Evolutionary conservation across 2,888 invertebrate species (phyloP), one percentile per base, ranked within the genome.

Genomic region (Drosophila seclusa): DNA sequence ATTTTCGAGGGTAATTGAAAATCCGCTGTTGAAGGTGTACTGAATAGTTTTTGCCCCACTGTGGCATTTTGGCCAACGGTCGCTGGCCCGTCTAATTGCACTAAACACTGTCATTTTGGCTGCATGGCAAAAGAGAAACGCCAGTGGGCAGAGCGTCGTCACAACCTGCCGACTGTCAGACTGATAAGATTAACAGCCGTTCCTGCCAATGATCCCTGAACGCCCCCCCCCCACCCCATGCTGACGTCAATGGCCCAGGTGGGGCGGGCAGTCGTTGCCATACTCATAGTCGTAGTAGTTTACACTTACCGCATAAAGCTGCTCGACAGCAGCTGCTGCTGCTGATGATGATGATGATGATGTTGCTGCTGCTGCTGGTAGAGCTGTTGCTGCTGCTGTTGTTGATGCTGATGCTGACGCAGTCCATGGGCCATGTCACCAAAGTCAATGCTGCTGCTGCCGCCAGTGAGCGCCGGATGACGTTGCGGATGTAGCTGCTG

Each of bases 261-360:
- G 73, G 54, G 67, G 38, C 54, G 54, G 45, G 45, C 24, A 45
- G 8, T 45, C 24, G 4, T 16, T 24, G 45, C 24, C 24, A 61
- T 42, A 42, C 42, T 42, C 21, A 42, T 42, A 42, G 42, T 42
- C 45, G 4, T 62, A 61, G 54, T 40, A 60, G 72, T 64, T 68
- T 73, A 68, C 67, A 86, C 91, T 91, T 86, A 91, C 91, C 91
- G 91, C 82, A 88, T 82, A 62, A 90, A 91, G 69, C 83, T 83
- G 71, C 77, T 76, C 62, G 89, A 79, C 68, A 91, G 74, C 79
- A 87, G 71, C 69, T 74, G 91, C 45, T 87, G 78, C 40, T 89
- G 74, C 3, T 77, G 78, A 2, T 50, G 55, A n/a, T 68, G 74
- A 34, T 76, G 73, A 16, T 75, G 77, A 7, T 72, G 74, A 8